Evolutionary conservation across 2,888 invertebrate species (phyloP).

Genomic region (Apomyelois bistriatella): DNA sequence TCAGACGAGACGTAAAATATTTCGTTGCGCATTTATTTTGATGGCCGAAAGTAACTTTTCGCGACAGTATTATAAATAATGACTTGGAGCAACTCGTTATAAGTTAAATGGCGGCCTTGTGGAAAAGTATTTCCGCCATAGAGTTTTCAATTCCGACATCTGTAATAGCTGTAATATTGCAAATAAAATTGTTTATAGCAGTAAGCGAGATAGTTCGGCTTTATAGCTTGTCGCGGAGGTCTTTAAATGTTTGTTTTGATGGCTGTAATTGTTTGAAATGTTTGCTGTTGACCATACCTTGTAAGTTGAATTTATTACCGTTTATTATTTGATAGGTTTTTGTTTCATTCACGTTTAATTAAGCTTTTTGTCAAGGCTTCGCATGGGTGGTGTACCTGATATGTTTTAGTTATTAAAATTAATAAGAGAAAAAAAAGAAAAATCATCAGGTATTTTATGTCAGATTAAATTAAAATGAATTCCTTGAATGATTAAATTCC

Average conservation of each 20-base stretch:
- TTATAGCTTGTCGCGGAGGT: slow-evolving; percentile 1
- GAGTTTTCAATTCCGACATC: slow-evolving; percentile 3
- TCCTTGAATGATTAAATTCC: no score
- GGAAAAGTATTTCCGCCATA: background rate
- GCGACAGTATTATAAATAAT: slow-evolving; percentile 6
- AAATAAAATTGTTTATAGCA: slow-evolving; percentile 7
- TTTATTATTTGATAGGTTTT: no score
- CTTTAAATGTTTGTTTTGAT: background rate
- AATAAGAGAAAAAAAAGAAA: no score
- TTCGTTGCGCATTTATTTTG: slow-evolving; percentile 8
- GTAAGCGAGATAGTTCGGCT: slow-evolving; percentile 3
- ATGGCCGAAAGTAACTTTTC: slow-evolving; percentile 4
- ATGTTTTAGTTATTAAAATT: no score
- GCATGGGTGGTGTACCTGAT: no score
- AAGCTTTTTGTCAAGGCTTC: no score
- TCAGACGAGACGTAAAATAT: slow-evolving; percentile 7
- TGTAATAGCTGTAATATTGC: slow-evolving; percentile 1
- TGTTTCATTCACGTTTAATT: no score
- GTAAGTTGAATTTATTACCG: no score
- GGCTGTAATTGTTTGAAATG: background rate
- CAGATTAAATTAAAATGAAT: no score
- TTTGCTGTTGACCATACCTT: background rate
- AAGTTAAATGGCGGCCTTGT: slow-evolving; percentile 6
- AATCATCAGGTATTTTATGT: no score
- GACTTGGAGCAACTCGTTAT: slow-evolving; percentile 6